phyloP scores from a whole-genome alignment of 1,140 invertebrate genomes.

The Ctenoplectra terminalis region DNA sequence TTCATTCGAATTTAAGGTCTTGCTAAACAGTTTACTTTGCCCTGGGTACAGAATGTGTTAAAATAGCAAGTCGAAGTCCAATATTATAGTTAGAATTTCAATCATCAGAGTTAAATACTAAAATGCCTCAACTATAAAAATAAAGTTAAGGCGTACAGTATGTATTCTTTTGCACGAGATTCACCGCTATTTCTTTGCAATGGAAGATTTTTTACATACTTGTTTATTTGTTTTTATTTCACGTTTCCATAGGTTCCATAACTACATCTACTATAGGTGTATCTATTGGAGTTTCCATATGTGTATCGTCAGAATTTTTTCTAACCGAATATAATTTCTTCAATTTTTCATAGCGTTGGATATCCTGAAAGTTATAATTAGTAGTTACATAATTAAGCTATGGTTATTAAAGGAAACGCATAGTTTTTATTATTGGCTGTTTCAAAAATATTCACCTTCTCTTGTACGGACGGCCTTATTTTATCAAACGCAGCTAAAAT shows the following conservation, averaged over 20 bases:
- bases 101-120: constrained; percentile 4
- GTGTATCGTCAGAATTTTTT: constrained; percentile 78
- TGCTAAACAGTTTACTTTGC: too few relatives aligned
- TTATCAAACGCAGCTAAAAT: constrained; percentile 87
- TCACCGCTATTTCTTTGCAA: constrained; percentile 3
- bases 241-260: constrained; percentile 81
- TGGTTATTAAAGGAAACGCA: too few relatives aligned
- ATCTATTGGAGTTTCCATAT: constrained; percentile 76
- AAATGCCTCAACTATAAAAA: constrained; percentile 33
- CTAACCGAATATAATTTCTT: constrained; percentile 83
- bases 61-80: neutral
- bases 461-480: constrained; percentile 91
- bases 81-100: constrained; percentile 13
- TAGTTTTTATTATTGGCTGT: too few relatives aligned
- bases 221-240: constrained; percentile 67
- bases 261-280: constrained; percentile 70
- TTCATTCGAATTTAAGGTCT: too few relatives aligned
- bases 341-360: constrained; percentile 85
- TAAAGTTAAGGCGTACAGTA: constrained; percentile 2
- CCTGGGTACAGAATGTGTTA: too few relatives aligned
- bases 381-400: constrained; percentile 9
- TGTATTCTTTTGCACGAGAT: constrained; percentile 12
- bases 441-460: constrained; percentile 85
- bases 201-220: constrained; percentile 59
- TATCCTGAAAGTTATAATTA: constrained; percentile 75